Base-by-base conservation (phyloP, 2,797 vertebrate genomes). In the Myotis planiceps region DNA sequence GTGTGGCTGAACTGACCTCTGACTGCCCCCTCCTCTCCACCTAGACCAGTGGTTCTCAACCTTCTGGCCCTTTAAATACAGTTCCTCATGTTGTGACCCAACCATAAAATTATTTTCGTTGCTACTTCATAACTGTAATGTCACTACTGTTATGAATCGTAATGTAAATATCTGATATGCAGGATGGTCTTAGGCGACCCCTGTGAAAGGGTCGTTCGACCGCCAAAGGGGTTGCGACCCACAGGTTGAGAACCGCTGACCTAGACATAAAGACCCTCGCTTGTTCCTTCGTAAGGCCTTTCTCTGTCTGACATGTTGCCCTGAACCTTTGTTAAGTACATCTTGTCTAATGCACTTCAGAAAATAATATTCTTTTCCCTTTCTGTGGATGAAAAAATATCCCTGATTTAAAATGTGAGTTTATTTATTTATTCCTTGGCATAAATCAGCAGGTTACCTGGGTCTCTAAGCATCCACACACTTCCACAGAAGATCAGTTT, bases 21-120 rank as follows among this genome's bases (percentile, higher is more conserved):
- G 0, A 19, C 63, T n/a, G 27, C 55, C 51, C 42, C 0, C 1
- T 37, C 42, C 45, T 47, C 18, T 32, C 18, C 5, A 0, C 69
- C 25, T 10, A 42, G 42, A 42, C 42, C 42, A 42, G 42, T 42
- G 42, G 42, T 42, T 42, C 42, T 42, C 42, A 42, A 42, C 42
- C 9, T 42, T 42, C 42, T 42, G 42, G 42, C 42, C 42, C 42
- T 42, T 42, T 42, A 9, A 42, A 42, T 42, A 42, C 42, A 42
- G 42, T 42, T 42, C 42, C 42, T 42, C 9, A 2, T 2, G 42
- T 42, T 42, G 42, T 42, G 42, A 10, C 42, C 42, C 42, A 42
- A 42, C 42, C 42, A 42, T 42, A 42, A 42, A 42, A 42, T 42
- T 42, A 42, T 42, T 42, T 42, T 42, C 42, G 9, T 42, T 42